Evolutionary conservation across 2,888 invertebrate species (phyloP), one percentile per base, ranked within the genome.

Genomic region (Trisateles emortualis): DNA sequence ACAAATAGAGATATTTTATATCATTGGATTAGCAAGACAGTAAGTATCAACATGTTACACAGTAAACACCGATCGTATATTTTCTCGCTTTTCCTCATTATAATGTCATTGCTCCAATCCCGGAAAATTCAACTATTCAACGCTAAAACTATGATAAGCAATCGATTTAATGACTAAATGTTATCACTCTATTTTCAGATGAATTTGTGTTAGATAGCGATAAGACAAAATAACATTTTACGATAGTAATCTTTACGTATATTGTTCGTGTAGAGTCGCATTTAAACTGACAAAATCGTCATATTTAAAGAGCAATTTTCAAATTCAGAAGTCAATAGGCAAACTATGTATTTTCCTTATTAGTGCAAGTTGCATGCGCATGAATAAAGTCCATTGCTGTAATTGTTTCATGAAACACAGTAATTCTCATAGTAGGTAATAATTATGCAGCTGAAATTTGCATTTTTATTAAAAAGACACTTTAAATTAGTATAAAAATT

Each of bases 171-270:
- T 33, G 16, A 16, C 33, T 33, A 2, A 5, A 33, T 33, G 14
- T 32, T 33, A 33, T 16, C 8, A 14, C 13, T 3, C 32, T 32
- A 32, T 32, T n/a, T 32, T 11, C 4, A 11, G 32, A 4, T 35
- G 16, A 0, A 48, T 51, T 29, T 45, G 14, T 45, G 13, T 44
- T 13, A 56, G 57, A 67, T 67, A 49, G 40, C 24, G 43, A 46
- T 45, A 53, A 44, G 17, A 44, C 40, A 32, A 38, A 67, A 64
- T 42, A 58, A 29, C 45, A 48, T 43, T 40, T n/a, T 33, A 26
- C 38, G 59, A 54, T 59, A 55, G 19, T 32, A 32, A 43, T 17
- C 19, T 43, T 22, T 19, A 43, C 42, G 42, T n/a, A n/a, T 6
- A 13, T 32, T 42, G 6, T 10, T 3, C 13, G 2, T 10, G 6